phyloP scores from a whole-genome alignment of 2,797 vertebrate species.

The Chelmon rostratus region DNA sequence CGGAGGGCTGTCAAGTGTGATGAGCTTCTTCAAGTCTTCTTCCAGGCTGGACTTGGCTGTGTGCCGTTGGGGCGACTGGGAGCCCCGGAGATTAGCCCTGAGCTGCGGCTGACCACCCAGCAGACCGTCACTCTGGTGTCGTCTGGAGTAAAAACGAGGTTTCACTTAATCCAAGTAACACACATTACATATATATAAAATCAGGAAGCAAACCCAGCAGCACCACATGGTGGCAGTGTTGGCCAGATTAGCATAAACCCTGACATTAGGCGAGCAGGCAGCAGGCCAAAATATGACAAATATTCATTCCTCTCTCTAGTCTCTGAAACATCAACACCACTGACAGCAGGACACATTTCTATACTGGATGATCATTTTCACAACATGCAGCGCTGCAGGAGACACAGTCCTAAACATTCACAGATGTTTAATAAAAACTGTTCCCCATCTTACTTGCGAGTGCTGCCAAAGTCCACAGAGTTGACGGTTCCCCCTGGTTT shows the following conservation, averaged over 20 bases:
- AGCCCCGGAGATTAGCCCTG: slow-evolving; percentile 92
- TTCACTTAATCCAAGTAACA: not conserved
- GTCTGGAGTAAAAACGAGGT: slow-evolving; percentile 76
- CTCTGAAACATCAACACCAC: slow-evolving; percentile 33
- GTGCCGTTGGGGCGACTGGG: slow-evolving; percentile 92
- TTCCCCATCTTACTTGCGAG: slow-evolving; percentile 92
- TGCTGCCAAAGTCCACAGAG: slow-evolving; percentile 97
- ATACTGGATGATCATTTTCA: slow-evolving; percentile 21
- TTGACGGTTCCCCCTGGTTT: slow-evolving; percentile 98
- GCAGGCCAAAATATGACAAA: not conserved
- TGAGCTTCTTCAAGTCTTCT: slow-evolving; percentile 96
- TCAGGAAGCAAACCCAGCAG: not conserved
- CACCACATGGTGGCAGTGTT: slow-evolving; percentile 74
- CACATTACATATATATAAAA: not conserved
- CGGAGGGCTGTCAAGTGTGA: slow-evolving; percentile 94
- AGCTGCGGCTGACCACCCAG: slow-evolving; percentile 92
- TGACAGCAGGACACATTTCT: slow-evolving; percentile 28
- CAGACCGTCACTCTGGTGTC: slow-evolving; percentile 94
- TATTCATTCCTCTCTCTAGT: not conserved
- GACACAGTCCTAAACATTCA: slow-evolving; percentile 22
- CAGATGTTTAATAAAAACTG: slow-evolving; percentile 5
- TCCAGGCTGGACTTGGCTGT: slow-evolving; percentile 93
- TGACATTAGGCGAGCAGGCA: not conserved
- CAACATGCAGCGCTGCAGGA: slow-evolving; percentile 12
- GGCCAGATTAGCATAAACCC: not conserved